Evolutionary conservation across 2,113 vertebrate genomes (phyloP), one percentile per base, ranked within the genome.

Genomic region (Sinocyclocheilus maitianheensis): DNA sequence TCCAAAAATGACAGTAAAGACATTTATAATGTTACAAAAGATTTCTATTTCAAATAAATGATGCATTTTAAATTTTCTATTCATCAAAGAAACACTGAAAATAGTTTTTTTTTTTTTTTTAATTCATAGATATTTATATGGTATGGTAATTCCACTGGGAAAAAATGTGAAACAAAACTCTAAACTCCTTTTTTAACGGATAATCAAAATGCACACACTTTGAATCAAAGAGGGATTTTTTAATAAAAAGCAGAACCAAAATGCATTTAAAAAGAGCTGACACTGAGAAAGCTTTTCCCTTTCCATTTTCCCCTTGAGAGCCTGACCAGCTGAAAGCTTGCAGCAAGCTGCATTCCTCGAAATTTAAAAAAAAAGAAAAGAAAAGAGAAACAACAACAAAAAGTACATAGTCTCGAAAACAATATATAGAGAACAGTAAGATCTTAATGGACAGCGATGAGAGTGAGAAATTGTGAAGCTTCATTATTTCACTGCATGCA

Each of bases 251-350:
- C 69, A 84, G 77, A 80, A 80, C 53, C 77, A 24, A 80, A 77
- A 84, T 14, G 58, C 62, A 30, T 78, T 84, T 86, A 84, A 74
- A 84, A 87, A 87, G 85, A 84, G 75, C 83, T 51, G 69, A 85
- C 69, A 87, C 46, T 22, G 40, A 77, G 71, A 82, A 75, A 85
- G 22, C 34, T 18, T 12, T 83, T 77, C 80, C 62, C 77, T 48
- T 75, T 67, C 43, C 71, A 63, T 34, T 55, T 51, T 55, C 63
- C 40, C 16, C 79, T 51, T 48, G 48, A 85, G 53, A 43, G 40
- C 63, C 48, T 43, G 51, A 16, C 48, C 18, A 65, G 67, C 16
- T 18, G 30, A 58, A 65, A 63, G 34, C 81, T 62, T 34, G 14
- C 12, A 14, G n/a, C 63, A 62, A 77, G 55, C 53, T 5, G 3